Conservation (phyloP, 2,113 vertebrate genomes). For the Nesoenas mayeri region DNA sequence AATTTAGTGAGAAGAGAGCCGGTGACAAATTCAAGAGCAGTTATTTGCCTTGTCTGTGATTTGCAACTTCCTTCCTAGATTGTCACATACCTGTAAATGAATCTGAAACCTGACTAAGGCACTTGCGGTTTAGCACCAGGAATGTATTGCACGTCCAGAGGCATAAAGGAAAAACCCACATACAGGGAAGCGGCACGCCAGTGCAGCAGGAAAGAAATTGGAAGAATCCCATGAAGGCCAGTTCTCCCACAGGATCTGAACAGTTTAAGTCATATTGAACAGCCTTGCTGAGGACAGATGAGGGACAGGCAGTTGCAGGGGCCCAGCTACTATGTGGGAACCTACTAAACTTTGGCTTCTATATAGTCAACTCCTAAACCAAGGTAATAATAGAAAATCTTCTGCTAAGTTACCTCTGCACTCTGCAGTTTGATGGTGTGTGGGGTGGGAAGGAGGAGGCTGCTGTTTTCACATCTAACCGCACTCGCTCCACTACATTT, state of each 20-base stretch:
- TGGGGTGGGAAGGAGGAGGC: background rate
- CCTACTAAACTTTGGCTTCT: background rate
- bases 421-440: background rate
- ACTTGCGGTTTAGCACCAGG: background rate
- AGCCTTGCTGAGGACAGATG: background rate
- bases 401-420: background rate
- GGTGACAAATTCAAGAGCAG: slow-evolving; percentile 6
- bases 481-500: accelerated
- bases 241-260: background rate
- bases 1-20: background rate
- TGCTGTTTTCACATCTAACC: background rate
- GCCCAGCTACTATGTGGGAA: background rate
- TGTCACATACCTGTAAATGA: background rate
- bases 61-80: background rate
- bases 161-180: background rate
- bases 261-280: background rate
- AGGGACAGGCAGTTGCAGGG: background rate
- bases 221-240: background rate
- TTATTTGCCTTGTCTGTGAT: background rate
- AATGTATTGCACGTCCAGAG: background rate
- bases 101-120: background rate
- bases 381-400: background rate
- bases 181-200: background rate
- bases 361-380: background rate
- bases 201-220: background rate